These are phyloP conservation scores for Eristalis intricaria DNA, from an alignment of 2,888 invertebrate genomes.

Conservation along the genomic window DNA sequence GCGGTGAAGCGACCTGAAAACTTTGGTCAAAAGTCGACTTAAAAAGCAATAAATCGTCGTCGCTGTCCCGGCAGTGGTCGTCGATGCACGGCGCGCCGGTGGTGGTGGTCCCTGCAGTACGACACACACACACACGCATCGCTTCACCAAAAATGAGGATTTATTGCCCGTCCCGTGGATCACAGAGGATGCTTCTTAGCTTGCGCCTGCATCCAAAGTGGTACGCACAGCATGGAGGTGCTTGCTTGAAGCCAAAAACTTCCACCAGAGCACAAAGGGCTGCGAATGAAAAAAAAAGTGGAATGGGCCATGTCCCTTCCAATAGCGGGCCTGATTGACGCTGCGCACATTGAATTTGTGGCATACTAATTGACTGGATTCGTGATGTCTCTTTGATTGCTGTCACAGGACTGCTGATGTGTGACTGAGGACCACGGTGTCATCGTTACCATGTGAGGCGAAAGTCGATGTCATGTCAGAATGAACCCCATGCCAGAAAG, in stretches of 20 bases:
- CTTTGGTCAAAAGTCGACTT: conserved; percentile 73
- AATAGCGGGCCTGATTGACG: conserved; percentile 35
- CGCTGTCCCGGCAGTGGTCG: conserved; percentile 36
- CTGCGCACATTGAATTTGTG: conserved; percentile 73
- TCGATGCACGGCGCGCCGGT: background rate
- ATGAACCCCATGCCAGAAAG: background rate
- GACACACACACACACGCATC: background rate
- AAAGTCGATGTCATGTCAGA: background rate
- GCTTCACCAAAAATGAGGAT: conserved; percentile 41
- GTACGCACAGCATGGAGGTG: conserved; percentile 34
- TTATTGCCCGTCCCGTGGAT: conserved; percentile 64
- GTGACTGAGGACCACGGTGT: conserved; percentile 9
- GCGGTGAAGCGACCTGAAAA: conserved; percentile 71
- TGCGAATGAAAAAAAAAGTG: background rate
- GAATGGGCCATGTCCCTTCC: background rate
- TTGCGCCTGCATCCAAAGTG: conserved; percentile 55
- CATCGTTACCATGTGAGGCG: background rate
- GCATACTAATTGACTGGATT: conserved; percentile 77
- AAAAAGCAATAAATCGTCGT: conserved; percentile 73
- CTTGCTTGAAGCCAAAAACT: conserved; percentile 29
- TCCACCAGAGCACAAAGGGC: background rate
- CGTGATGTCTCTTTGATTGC: conserved; percentile 51
- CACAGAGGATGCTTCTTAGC: conserved; percentile 64
- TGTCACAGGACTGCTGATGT: conserved; percentile 12
- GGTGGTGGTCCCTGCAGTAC: conserved; percentile 32